Evolutionary conservation across 2,888 invertebrate genomes (phyloP).

Genomic region (Apantesis nais): DNA sequence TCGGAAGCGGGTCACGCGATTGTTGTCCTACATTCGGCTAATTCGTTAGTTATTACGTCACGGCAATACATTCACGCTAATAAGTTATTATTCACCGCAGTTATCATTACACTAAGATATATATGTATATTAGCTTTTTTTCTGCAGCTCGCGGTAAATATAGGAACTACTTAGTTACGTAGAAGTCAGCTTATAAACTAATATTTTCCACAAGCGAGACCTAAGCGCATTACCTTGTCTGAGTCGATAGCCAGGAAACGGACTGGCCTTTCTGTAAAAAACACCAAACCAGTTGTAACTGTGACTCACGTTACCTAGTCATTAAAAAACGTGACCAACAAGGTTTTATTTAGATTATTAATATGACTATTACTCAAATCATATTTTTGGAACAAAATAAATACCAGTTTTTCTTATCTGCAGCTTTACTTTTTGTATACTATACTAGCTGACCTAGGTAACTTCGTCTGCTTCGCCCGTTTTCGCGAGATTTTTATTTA

Average conservation of each 20-base stretch:
- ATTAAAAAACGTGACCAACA: not conserved
- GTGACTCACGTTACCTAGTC: not conserved
- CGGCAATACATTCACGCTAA: slow-evolving; percentile 46
- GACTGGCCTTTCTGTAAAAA: not conserved
- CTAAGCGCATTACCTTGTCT: not conserved
- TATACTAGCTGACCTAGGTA: no score
- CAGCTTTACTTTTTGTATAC: not conserved
- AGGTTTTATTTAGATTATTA: not conserved
- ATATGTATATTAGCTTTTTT: not conserved
- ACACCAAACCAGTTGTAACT: not conserved
- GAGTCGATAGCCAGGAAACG: not conserved
- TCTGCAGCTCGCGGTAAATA: no score
- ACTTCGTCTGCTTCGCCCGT: no score
- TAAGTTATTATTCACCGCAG: slow-evolving; percentile 47
- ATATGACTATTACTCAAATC: not conserved
- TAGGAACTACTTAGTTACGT: not conserved
- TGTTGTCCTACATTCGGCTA: slow-evolving; percentile 55
- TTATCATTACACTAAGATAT: slow-evolving; percentile 35
- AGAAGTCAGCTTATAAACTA: not conserved
- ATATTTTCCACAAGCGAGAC: not conserved
- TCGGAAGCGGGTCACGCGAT: slow-evolving; percentile 54
- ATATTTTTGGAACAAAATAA: not conserved
- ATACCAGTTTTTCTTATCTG: not conserved
- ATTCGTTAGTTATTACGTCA: slow-evolving; percentile 53
- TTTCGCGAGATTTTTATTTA: no score